Conservation (phyloP, 64 coral and sea anemone genomes). For the Actinia tenebrosa region DNA sequence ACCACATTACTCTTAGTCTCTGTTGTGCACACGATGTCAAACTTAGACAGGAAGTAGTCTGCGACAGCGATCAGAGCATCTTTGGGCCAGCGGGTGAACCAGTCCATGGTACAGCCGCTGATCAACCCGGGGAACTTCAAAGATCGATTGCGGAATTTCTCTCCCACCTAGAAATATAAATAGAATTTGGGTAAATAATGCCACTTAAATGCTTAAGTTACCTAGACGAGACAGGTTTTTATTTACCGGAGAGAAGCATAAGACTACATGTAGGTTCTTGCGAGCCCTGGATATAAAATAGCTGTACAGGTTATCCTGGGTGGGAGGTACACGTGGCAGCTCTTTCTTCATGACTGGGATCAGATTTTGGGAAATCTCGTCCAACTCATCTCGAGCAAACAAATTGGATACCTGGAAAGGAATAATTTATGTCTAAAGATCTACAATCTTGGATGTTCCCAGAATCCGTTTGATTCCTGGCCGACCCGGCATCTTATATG, state of each 20-base stretch:
- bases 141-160: conserved; percentile 95
- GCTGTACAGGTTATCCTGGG: conserved; percentile 95
- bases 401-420: conserved; percentile 88
- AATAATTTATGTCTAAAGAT: neutral
- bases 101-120: conserved; percentile 98
- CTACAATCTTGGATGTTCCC: neutral
- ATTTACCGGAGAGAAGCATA: conserved; percentile 96
- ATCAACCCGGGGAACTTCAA: conserved; percentile 93
- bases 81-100: conserved; percentile 99
- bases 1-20: conserved; percentile 83
- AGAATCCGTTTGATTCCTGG: too few relatives aligned
- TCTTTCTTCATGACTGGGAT: conserved; percentile 97
- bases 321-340: conserved; percentile 81
- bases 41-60: conserved; percentile 95
- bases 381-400: conserved; percentile 94
- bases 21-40: conserved; percentile 80
- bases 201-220: too few relatives aligned
- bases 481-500: too few relatives aligned
- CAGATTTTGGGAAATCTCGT: conserved; percentile 88
- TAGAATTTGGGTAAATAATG: neutral
- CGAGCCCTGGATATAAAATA: conserved; percentile 91
- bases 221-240: neutral
- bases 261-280: conserved; percentile 90
- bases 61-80: conserved; percentile 97
- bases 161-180: conserved; percentile 56